These are phyloP conservation scores for Caenorhabditis panamensis DNA, from an alignment of 2,888 invertebrate genomes.

Conservation along the genomic window DNA sequence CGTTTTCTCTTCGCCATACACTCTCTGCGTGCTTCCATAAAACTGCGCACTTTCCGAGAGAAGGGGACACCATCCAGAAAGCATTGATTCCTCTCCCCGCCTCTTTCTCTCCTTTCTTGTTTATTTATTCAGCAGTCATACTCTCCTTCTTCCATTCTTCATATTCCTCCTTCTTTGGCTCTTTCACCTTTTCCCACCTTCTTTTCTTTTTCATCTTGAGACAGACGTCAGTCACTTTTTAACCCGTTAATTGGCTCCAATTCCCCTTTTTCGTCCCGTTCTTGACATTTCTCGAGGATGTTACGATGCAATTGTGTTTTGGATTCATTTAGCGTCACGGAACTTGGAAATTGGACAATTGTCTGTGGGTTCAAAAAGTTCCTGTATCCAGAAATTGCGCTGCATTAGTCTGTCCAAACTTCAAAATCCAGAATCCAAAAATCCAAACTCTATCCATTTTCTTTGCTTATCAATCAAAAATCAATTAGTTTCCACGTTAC, in stretches of 20 bases:
- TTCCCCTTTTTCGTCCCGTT: slow-evolving; percentile 6
- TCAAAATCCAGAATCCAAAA: too few relatives aligned
- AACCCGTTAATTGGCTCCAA: slow-evolving; percentile 22
- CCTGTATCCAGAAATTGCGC: too few relatives aligned
- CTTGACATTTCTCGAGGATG: slow-evolving; percentile 14
- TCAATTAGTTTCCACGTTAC: not conserved
- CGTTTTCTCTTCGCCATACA: slow-evolving; percentile 3
- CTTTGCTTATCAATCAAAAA: not conserved
- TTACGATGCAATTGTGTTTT: not conserved
- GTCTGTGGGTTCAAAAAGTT: not conserved
- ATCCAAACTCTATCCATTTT: not conserved
- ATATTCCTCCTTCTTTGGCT: not conserved
- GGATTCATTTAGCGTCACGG: not conserved
- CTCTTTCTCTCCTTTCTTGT: slow-evolving; percentile 28
- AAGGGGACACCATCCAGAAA: slow-evolving; percentile 39
- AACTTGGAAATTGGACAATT: not conserved
- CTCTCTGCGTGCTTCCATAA: slow-evolving; percentile 41
- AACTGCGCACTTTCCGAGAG: slow-evolving; percentile 46
- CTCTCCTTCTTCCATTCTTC: slow-evolving; percentile 12
- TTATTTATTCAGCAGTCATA: slow-evolving; percentile 41
- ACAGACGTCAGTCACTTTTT: not conserved
- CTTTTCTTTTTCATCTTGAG: slow-evolving; percentile 16
- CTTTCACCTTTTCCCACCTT: not conserved
- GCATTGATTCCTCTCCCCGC: slow-evolving; percentile 39
- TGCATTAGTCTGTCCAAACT: too few relatives aligned